Conservation (phyloP, 2,888 invertebrate species). For the Agrilus mali region DNA sequence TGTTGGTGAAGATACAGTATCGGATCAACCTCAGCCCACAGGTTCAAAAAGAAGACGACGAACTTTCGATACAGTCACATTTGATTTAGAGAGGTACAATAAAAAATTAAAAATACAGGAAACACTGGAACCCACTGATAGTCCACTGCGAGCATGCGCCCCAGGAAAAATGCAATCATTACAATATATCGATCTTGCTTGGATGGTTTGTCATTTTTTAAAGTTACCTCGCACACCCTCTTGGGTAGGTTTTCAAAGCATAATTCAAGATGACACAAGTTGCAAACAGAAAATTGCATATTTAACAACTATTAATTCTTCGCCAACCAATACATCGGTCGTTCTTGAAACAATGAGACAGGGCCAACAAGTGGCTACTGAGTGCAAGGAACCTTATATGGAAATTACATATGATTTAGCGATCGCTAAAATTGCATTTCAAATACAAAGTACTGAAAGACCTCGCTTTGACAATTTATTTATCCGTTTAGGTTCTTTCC, state of each 20-base stretch:
- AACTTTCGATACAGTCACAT: conserved; percentile 7
- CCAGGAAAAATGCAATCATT: too few relatives aligned
- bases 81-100: background rate
- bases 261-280: conserved; percentile 14
- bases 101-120: conserved; percentile 1
- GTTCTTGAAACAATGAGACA: conserved; percentile 18
- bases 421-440: too few relatives aligned
- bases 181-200: too few relatives aligned
- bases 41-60: conserved; percentile 8
- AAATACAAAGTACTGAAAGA: too few relatives aligned
- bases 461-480: conserved; percentile 19
- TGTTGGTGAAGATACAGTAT: too few relatives aligned
- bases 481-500: conserved; percentile 26
- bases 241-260: conserved; percentile 24
- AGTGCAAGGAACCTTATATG: conserved; percentile 13
- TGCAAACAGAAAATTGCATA: conserved; percentile 18
- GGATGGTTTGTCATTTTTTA: too few relatives aligned
- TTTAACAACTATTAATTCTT: conserved; percentile 20
- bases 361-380: conserved; percentile 15
- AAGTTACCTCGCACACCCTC: conserved; percentile 20
- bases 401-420: too few relatives aligned
- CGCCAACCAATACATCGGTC: conserved; percentile 19
- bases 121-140: background rate
- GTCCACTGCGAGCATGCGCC: too few relatives aligned
- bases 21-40: too few relatives aligned